Conservation (phyloP, 2,888 invertebrate genomes). For the Sesia apiformis region DNA sequence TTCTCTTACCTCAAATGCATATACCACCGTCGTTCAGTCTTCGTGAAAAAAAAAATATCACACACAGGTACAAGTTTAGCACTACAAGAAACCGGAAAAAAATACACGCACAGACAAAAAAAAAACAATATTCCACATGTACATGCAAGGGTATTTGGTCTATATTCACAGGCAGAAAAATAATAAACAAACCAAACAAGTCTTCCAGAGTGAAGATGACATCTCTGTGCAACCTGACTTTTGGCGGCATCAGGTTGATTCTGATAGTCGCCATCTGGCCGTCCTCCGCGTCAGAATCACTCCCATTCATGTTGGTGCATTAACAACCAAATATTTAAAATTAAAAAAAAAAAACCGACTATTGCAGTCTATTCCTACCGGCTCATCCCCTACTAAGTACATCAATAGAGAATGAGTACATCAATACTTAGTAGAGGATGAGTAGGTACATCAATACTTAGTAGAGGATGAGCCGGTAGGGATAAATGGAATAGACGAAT, state of each 20-base stretch:
- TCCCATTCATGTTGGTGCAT: constrained; percentile 44
- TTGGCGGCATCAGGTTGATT: constrained; percentile 62
- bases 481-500: too few species aligned
- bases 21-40: too few species aligned
- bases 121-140: not conserved
- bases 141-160: too few species aligned
- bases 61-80: not conserved
- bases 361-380: too few species aligned
- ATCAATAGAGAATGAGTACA: too few species aligned
- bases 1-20: too few species aligned
- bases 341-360: not conserved
- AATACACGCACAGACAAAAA: constrained; percentile 1
- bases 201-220: constrained; percentile 66
- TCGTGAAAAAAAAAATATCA: not conserved
- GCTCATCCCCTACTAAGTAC: too few species aligned
- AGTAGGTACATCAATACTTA: too few species aligned
- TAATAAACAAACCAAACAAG: constrained; percentile 43
- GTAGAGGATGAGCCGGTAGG: too few species aligned
- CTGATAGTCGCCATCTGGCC: constrained; percentile 33
- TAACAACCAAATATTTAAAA: not conserved
- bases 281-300: constrained; percentile 19
- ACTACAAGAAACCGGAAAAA: not conserved
- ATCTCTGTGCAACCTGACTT: constrained; percentile 55
- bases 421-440: too few species aligned
- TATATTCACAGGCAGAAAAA: not conserved